Evolutionary conservation across 2,888 invertebrate species (phyloP), one percentile per base, ranked within the genome.

Genomic region (Lasioglossum calceatum): DNA sequence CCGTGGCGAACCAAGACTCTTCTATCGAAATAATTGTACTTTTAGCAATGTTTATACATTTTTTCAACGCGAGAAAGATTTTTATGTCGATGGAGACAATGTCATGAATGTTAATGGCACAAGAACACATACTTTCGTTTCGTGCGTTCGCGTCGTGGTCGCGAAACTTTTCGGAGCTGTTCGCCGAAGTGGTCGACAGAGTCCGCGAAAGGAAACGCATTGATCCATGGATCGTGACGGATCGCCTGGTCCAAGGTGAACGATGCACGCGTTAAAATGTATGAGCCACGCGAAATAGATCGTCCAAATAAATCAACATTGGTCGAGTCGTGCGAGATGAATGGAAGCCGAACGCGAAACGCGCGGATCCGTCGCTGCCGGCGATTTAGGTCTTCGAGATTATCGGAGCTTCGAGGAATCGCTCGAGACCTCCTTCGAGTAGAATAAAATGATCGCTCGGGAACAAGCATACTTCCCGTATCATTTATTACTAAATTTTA

Each of bases 261-360:
- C 79, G 81, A 85, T 79, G 79, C 79, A 71, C 86, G 82, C 86
- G 86, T 87, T 81, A 82, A 87, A 85, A 86, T 86, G 86, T 77
- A 86, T 82, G 82, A 87, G 86, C 76, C 82, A 42, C 67, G 86
- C 79, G 85, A 86, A 87, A 87, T 87, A 86, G 87, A 87, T 86
- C 82, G 79, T 75, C 58, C 54, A 82, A 86, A 86, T 87, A 86
- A 87, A 86, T 87, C 82, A 86, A 86, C 83, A 79, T 87, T 76
- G 78, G 64, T 16, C 64, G 80, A 70, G 47, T 54, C 77, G 39
- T 54, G 77, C 78, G 72, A 81, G 86, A 86, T 80, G 76, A 87
- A 87, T 87, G 82, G 77, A 76, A 82, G 79, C 79, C 71, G 78
- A 83, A 79, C 44, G 82, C 72, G 72, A 79, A 61, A 32, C 67